Evolutionary conservation across 1,140 invertebrate species (phyloP), one percentile per base, ranked within the genome.

Genomic region (Nylanderia fulva): DNA sequence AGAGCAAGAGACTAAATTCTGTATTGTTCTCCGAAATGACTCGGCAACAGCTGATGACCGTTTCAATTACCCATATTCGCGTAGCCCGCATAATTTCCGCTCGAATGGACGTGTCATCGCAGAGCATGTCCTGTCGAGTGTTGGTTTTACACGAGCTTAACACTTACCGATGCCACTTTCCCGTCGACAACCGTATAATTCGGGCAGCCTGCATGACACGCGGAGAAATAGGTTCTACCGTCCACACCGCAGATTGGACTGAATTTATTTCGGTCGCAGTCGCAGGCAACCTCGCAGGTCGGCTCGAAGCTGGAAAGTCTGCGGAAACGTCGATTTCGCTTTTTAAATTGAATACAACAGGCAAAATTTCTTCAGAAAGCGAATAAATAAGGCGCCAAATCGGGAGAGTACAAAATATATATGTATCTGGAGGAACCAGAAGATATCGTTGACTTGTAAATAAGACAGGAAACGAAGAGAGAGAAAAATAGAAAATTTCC

Each of bases 181-280:
- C 95, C 96, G 80, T 94, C 93, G 86, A 95, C 93, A 27, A 96
- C 93, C 39, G 96, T 96, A 69, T 96, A 96, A 91, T 96, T 96
- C 60, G 94, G 94, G 92, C 98, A 99, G 27, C 98, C 98, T 52
- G 98, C 98, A 91, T 98, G 97, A 93, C 98, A 99, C 24, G 98
- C 97, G 60, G 98, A 98, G 91, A 98, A 97, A 93, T 98, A 99
- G 7, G 98, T 98, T 90, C 95, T 96, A 0, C 96, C 96, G 92
- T 98, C 97, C 29, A 94, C 94, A 58, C 97, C 97, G 91, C 98
- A 99, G 74, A 98, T 96, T 7, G 98, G 98, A 84, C 96, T 96
- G 92, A 98, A 98, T 89, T 97, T 96, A 77, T 96, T 96, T 61
- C 95, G 94, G 93, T 97, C 96, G 93, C 98, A 98, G 85, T 96